A percentile compares a stretch with the other conserved stretches of the same genome.
Conservation (phyloP, 2,113 vertebrate species). For the Oophaga pumilio region DNA sequence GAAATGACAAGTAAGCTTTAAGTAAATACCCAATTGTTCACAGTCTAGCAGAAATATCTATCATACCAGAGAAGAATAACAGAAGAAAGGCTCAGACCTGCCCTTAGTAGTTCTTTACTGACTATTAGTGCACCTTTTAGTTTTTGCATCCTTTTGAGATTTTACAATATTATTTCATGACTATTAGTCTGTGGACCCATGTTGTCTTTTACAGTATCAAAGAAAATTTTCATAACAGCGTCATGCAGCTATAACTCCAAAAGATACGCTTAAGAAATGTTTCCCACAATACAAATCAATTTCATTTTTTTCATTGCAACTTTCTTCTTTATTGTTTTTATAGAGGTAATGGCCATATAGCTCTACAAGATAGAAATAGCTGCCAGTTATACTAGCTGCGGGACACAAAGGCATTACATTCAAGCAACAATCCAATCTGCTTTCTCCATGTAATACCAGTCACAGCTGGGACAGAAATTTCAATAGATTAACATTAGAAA, state of each 20-base stretch:
- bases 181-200: not conserved
- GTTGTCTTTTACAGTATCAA: not conserved
- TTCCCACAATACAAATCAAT: not conserved
- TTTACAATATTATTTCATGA: not conserved
- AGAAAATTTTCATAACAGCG: not conserved
- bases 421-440: not conserved
- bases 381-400: not conserved
- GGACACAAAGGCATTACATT: conserved; percentile 5
- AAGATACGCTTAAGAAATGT: not conserved
- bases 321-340: not conserved
- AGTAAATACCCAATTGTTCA: no score
- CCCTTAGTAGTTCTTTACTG: no score
- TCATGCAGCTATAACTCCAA: not conserved
- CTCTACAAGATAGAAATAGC: not conserved
- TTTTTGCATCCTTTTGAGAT: no score
- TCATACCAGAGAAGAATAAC: no score
- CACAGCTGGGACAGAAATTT: not conserved
- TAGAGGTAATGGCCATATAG: not conserved
- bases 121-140: no score
- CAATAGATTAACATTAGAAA: not conserved
- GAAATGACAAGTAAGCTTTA: no score
- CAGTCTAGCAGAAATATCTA: no score
- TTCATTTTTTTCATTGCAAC: not conserved
- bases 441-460: not conserved
- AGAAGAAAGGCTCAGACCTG: no score